Evolutionary conservation across 2,797 vertebrate species (phyloP).

Genomic region (Periparus ater): DNA sequence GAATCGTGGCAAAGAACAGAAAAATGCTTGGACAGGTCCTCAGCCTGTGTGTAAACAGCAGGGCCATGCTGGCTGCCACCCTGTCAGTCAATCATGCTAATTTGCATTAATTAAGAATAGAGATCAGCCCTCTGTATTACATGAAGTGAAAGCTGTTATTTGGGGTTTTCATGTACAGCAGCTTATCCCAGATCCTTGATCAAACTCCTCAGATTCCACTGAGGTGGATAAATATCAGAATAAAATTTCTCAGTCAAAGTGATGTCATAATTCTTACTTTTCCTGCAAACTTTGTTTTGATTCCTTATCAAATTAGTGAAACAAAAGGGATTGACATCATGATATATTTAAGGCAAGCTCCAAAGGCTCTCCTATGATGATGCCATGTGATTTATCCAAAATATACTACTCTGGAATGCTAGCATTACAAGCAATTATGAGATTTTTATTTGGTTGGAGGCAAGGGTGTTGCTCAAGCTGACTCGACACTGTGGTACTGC

Average conservation of each 20-base stretch:
- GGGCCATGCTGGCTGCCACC: not conserved
- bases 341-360: not conserved
- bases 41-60: not conserved
- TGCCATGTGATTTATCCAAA: constrained; percentile 4
- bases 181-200: not conserved
- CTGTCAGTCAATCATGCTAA: not conserved
- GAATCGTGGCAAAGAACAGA: not conserved
- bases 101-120: not conserved
- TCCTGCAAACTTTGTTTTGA: not conserved
- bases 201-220: not conserved
- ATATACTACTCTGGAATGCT: not conserved
- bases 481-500: not conserved
- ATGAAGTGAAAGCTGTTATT: not conserved
- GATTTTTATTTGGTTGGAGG: constrained; percentile 23
- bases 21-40: not conserved
- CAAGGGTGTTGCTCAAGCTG: not conserved
- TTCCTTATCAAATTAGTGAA: not conserved
- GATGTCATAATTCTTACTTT: not conserved
- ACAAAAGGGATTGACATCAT: not conserved
- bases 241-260: not conserved
- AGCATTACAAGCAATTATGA: constrained; percentile 1
- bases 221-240: not conserved
- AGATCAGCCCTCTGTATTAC: not conserved
- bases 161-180: not conserved
- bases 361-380: not conserved